Evolutionary conservation across 1,140 invertebrate species (phyloP), one percentile per base, ranked within the genome.

Genomic region (Orius laevigatus): DNA sequence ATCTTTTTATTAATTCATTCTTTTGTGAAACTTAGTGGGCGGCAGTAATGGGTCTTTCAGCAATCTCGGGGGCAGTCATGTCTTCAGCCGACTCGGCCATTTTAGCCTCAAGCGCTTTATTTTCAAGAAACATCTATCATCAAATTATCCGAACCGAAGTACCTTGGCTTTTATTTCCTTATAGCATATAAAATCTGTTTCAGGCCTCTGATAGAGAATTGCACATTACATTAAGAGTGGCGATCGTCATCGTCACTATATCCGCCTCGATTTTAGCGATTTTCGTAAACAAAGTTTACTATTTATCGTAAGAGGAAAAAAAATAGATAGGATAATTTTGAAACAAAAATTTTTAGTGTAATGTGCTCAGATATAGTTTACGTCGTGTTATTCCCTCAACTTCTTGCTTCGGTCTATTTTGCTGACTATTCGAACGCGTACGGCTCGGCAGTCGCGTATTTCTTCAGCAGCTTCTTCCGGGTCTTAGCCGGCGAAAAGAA

Each of bases 21-120:
- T 36, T 44, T 36, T 14, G 33, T 45, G 3, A 39, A 12, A 39
- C 36, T 10, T 44, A 62, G 55, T 67, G 66, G 59, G 70, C 81
- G 15, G 66, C 76, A 18, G 78, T 79, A 55, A 63, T 77, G 63
- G 83, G 82, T n/a, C 67, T 86, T 2, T 82, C 82, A 8, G 79
- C 81, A 4, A 78, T 87, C 18, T 80, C 79, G 1, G 81, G 81
- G 3, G 80, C 81, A n/a, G 77, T 84, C 1, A 83, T 86, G 81
- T 82, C 80, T 3, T 85, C 82, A 5, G 81, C 82, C 1, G 82
- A 85, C 60, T 83, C 81, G 1, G 80, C 79, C 44, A 76, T 86
- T 40, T 63, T 86, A 2, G 75, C 78, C 5, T 80, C 81, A 10
- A 76, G 77, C 55, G 80, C 80, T 11, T 81, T 86, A 79, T 85